Base-by-base conservation (phyloP, 2,888 invertebrate genomes). In the Hydrotaea diabolus region DNA sequence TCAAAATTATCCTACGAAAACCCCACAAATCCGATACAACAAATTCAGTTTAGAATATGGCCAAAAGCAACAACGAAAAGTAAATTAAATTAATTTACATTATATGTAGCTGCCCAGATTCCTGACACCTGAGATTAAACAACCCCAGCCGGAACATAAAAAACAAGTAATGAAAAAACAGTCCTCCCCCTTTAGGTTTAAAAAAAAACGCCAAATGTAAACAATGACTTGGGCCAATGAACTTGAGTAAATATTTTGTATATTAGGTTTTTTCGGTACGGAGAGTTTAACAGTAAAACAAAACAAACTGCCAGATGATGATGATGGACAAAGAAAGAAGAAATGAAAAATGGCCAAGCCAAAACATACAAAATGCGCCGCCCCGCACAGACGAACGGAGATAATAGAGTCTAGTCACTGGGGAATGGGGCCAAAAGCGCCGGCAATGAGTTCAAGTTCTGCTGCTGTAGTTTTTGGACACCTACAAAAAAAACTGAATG, bases 391-490 rank as follows among this genome's bases (percentile, higher is more conserved):
- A 39, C 9, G 43, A 21, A 39, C 15, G 36, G 36, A 64, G 43
- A 36, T 0, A 2, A 31, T 31, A 31, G 3, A 31, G 17, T 11
- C 55, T 0, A 21, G 17, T 21, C 23, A 21, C 17, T 13, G 3
- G 5, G 49, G 49, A 59, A 43, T 66, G 39, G 43, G 66, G 66
- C 39, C 39, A 39, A 43, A 43, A 59, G 26, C 11, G 26, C 59
- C 59, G 43, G 73, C 59, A 59, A 57, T 43, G 73, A 73, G 73
- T 73, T 73, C 73, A 73, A 73, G 73, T 73, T 73, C 59, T 57
- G 21, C 23, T 26, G 57, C 11, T 8, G n/a, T 17, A 8, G 39
- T 39, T 8, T n/a, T n/a, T 31, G n/a, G n/a, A 49, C n/a, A 76
- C n/a, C n/a, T n/a, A n/a, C 13, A 49, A 53, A 15, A 43, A 57